Evolutionary conservation across 2,797 vertebrate species (phyloP), one percentile per base, ranked within the genome.

Genomic region (Pseudomugil tenellus): DNA sequence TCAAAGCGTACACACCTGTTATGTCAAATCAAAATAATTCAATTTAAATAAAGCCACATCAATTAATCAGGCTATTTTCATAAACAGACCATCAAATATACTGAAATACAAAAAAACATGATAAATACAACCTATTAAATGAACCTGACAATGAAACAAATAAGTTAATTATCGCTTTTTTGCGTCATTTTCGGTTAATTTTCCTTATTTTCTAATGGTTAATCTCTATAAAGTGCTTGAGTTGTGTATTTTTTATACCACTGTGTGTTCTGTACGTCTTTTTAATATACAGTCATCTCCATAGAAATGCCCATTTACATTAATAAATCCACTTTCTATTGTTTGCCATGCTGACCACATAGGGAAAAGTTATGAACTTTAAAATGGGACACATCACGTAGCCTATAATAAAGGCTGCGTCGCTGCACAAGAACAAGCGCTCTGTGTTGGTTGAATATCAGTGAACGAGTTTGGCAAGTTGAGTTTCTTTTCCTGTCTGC

Each of bases 391-490:
- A 58, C 80, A 72, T 63, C 41, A 60, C 39, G 70, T 2, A n/a
- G n/a, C n/a, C n/a, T n/a, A 56, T 17, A 63, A 79, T 72, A 58
- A 57, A 26, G 26, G 57, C 62, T 73, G 82, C 80, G 57, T 82
- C 37, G 73, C 67, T 77, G 87, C 80, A 86, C 74, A 83, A 63
- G 64, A 76, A 91, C 87, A 90, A 70, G 39, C n/a, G 19, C 35
- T 68, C 60, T 35, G 73, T 79, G 70, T 76, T 0, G 3, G 3
- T 31, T 43, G n/a, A 53, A 53, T 39, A 23, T 43, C 8, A 1
- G 51, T 1, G 16, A 91, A 93, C 92, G 63, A 87, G 92, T 93
- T 89, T 48, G 58, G 11, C 87, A 61, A 85, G 88, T 90, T 82
- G 52, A 63, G 66, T 58, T 23, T 79, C 74, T 76, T 63, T 69